Conservation (phyloP, 1,140 invertebrate genomes). For the Cotesia vestalis region DNA sequence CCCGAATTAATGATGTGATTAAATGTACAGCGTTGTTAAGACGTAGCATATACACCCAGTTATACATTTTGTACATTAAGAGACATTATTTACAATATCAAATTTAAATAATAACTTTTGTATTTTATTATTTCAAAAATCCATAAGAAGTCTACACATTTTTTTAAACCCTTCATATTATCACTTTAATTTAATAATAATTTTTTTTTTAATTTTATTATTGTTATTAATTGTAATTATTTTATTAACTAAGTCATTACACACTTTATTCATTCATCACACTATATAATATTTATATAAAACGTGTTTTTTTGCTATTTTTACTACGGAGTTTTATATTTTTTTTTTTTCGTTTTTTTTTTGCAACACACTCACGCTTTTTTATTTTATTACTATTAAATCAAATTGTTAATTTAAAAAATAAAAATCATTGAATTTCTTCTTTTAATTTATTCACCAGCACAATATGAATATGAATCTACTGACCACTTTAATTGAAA, state of each 20-base stretch:
- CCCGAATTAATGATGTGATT: slow-evolving; percentile 1
- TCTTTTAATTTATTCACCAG: neutral
- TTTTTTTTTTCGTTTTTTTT: slow-evolving; percentile 35
- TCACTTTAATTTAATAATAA: neutral
- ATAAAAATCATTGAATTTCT: slow-evolving; percentile 11
- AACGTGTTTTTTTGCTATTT: slow-evolving; percentile 40
- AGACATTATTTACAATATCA: slow-evolving; percentile 9
- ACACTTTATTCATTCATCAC: slow-evolving; percentile 27
- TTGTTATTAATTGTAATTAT: slow-evolving; percentile 1
- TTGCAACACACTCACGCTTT: slow-evolving; percentile 44
- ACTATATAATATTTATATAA: slow-evolving; percentile 42
- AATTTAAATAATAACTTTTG: neutral
- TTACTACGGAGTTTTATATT: slow-evolving; percentile 35
- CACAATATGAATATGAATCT: neutral
- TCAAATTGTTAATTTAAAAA: slow-evolving; percentile 2
- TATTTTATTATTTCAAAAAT: neutral
- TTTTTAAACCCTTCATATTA: neutral
- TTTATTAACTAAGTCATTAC: slow-evolving; percentile 7
- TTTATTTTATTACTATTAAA: slow-evolving; percentile 42
- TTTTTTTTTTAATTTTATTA: slow-evolving; percentile 5
- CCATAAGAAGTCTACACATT: neutral
- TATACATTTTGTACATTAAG: slow-evolving; percentile 10
- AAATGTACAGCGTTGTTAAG: neutral
- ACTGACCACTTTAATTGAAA: neutral
- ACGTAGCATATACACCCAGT: slow-evolving; percentile 1